Conservation (phyloP, 1,140 invertebrate genomes). For the Meloidogyne hapla region DNA sequence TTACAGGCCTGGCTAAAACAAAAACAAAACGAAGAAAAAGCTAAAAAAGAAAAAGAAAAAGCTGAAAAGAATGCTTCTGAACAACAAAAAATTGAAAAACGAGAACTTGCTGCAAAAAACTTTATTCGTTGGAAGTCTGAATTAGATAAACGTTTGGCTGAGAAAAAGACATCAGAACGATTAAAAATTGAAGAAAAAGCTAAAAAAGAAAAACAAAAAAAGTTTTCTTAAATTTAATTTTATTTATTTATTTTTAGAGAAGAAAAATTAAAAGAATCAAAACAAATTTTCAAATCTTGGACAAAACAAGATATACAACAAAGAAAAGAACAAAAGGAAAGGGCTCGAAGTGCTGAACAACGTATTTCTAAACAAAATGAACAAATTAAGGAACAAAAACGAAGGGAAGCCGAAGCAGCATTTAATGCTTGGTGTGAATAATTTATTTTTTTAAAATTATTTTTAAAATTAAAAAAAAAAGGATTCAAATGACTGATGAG, state of each 20-base stretch:
- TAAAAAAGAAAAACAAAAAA: neutral
- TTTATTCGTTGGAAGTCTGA: constrained; percentile 18
- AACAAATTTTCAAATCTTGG: neutral
- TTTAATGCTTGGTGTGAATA: constrained; percentile 10
- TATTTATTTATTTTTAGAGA: neutral
- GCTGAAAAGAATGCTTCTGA: neutral
- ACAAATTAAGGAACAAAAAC: neutral
- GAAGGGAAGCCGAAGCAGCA: constrained; percentile 10
- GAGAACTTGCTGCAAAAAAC: constrained; percentile 2
- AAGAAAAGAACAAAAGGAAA: neutral
- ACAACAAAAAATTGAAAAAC: neutral
- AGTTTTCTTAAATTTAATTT: neutral
- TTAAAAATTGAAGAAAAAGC: neutral
- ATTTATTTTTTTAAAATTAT: neutral
- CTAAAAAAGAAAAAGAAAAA: neutral
- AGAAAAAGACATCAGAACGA: neutral
- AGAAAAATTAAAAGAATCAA: neutral
- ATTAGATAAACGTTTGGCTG: constrained; percentile 9
- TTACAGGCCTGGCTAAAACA: constrained; percentile 12
- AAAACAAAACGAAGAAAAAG: neutral
- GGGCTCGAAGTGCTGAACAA: constrained; percentile 9
- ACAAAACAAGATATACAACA: neutral
- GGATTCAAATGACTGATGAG: neutral
- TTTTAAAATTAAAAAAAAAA: neutral
- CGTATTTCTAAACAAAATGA: neutral